Evolutionary conservation across 1,140 invertebrate genomes (phyloP), one percentile per base, ranked within the genome.

Genomic region (Drusus annulatus): DNA sequence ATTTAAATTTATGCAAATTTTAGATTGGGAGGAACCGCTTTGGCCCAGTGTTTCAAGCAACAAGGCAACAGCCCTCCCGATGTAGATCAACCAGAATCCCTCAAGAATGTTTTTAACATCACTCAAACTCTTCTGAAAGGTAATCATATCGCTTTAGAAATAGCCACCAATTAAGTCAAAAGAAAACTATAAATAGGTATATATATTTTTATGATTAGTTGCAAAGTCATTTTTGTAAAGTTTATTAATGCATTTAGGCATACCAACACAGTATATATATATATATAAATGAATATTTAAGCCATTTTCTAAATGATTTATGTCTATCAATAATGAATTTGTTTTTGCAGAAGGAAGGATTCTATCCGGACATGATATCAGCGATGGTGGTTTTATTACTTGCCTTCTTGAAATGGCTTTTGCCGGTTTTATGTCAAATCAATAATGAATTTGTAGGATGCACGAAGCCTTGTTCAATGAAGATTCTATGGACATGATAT

Each of bases 371-470:
- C 98, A 99, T 87, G 98, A 99, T 89, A 91, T 99, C 0, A 99
- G 97, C 87, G 98, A 99, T 90, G 98, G 98, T 52, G 98, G 98
- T 25, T 88, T 99, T 4, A 90, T 99, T 36, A 96, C 95, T 0
- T 97, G 95, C 85, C 85, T 98, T 0, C 85, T 99, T 50, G 98
- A 99, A 90, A 99, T 99, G 98, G 94, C 95, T 36, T 98, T 99
- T 86, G 97, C 93, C 81, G 97, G 98, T 71, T 90, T 98, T 76
- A 5, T 84, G 98, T 0, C 85, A 93, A 10, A 85, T 97, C 0
- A 90, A 96, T 81, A n/a, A 86, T 96, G 21, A 85, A 85, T 2
- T 91, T 93, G 91, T 91, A 16, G 86, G 88, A 1, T 87, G 92
- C 6, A 85, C 7, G 92, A 94, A 52, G 87, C 95, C 62, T 87